Evolutionary conservation across 2,888 invertebrate species (phyloP), one percentile per base, ranked within the genome.

Genomic region (Corythucha ciliata): DNA sequence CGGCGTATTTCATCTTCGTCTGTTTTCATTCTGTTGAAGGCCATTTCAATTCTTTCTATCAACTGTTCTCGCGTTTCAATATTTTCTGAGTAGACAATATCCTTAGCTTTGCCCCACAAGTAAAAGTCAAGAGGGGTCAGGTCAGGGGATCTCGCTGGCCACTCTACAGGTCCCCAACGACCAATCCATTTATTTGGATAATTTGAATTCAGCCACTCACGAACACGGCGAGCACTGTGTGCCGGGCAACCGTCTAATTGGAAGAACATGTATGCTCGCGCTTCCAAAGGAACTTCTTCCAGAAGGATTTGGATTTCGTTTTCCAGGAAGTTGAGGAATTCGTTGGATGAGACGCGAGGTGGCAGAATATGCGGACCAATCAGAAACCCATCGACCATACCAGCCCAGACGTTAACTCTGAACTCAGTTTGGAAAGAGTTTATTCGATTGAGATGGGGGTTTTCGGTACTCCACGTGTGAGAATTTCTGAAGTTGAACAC

Each of bases 1-100:
- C n/a, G n/a, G n/a, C n/a, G n/a, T n/a, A n/a, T n/a, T n/a, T n/a
- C n/a, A n/a, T n/a, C n/a, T n/a, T n/a, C n/a, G n/a, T n/a, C n/a
- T n/a, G n/a, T n/a, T n/a, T n/a, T n/a, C n/a, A n/a, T n/a, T n/a
- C n/a, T n/a, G n/a, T n/a, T n/a, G n/a, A n/a, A n/a, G n/a, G n/a
- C n/a, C n/a, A n/a, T n/a, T n/a, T n/a, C n/a, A n/a, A n/a, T n/a
- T n/a, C n/a, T n/a, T n/a, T n/a, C n/a, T n/a, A n/a, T n/a, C n/a
- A n/a, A n/a, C n/a, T n/a, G n/a, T n/a, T n/a, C n/a, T n/a, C n/a
- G n/a, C n/a, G n/a, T n/a, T n/a, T n/a, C n/a, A n/a, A n/a, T n/a
- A n/a, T n/a, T n/a, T n/a, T n/a, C n/a, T n/a, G n/a, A n/a, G 34
- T 34, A 34, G 16, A 34, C 34, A 14, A 16, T 34, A 34, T 34